phyloP scores from a whole-genome alignment of 2,113 vertebrate species.

The Trichechus manatus region DNA sequence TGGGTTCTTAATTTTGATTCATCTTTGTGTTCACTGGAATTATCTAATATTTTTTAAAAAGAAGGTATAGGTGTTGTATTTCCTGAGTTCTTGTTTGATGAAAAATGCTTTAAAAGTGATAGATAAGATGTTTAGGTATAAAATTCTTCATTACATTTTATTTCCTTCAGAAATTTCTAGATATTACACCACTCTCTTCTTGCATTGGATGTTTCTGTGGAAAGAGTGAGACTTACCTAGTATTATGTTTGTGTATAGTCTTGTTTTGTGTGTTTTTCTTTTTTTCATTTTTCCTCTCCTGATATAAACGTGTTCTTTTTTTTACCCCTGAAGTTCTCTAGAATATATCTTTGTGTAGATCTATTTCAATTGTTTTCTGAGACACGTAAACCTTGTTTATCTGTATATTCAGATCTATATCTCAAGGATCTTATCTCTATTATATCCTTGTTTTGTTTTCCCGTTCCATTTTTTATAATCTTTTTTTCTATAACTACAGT shows the following conservation, averaged over 20 bases:
- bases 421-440: not conserved
- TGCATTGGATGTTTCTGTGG: not conserved
- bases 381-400: not conserved
- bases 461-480: not conserved
- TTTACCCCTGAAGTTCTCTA: not conserved
- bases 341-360: not conserved
- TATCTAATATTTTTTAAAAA: not conserved
- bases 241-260: not conserved
- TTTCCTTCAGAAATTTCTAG: slow-evolving; percentile 7
- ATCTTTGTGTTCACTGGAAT: not conserved
- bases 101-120: slow-evolving; percentile 6
- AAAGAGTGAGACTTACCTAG: not conserved
- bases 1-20: not conserved
- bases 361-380: not conserved
- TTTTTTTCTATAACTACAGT: not conserved
- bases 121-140: not conserved
- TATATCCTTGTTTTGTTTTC: not conserved
- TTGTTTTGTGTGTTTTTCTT: not conserved
- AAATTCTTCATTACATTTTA: slow-evolving; percentile 49
- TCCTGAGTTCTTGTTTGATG: not conserved
- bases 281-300: slow-evolving; percentile 15
- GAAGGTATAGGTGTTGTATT: not conserved
- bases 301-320: not conserved
- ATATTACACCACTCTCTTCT: not conserved
- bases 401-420: not conserved